Evolutionary conservation across 1,140 invertebrate species (phyloP).

Genomic region (Drosophila littoralis): DNA sequence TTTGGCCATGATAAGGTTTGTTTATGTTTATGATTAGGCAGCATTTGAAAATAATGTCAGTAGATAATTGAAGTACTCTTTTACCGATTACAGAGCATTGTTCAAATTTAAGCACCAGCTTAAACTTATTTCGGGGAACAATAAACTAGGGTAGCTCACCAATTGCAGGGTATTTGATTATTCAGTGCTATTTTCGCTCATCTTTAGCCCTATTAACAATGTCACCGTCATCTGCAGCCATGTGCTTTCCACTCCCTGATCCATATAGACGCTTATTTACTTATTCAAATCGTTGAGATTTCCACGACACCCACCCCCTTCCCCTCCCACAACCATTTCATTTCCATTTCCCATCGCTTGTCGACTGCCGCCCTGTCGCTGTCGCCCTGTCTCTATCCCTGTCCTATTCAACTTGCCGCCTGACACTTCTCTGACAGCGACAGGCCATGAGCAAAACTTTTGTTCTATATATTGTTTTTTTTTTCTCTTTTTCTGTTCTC

Average conservation of each 20-base stretch:
- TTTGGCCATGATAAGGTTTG: no score
- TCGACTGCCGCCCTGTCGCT: slow-evolving; percentile 35
- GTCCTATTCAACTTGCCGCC: slow-evolving; percentile 80
- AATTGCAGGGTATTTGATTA: slow-evolving; percentile 20
- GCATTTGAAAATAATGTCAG: no score
- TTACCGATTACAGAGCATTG: no score
- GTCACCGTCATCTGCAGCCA: slow-evolving; percentile 75
- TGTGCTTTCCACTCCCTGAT: slow-evolving; percentile 47
- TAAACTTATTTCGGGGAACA: background rate
- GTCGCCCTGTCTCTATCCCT: slow-evolving; percentile 30
- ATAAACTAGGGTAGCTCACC: no score
- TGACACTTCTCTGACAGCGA: slow-evolving; percentile 83
- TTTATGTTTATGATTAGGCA: no score
- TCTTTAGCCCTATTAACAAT: slow-evolving; percentile 67
- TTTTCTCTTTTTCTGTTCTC: background rate
- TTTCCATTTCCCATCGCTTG: slow-evolving; percentile 48
- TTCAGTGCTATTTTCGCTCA: slow-evolving; percentile 26
- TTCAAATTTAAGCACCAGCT: background rate
- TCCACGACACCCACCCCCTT: slow-evolving; percentile 6
- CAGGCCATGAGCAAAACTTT: slow-evolving; percentile 77
- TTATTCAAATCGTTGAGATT: slow-evolving; percentile 78
- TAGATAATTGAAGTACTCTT: no score
- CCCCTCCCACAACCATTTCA: slow-evolving; percentile 22
- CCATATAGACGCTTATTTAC: slow-evolving; percentile 72
- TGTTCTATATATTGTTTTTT: slow-evolving; percentile 67